Evolutionary conservation across 2,113 vertebrate genomes (phyloP).

Genomic region (Girardinichthys multiradiatus): DNA sequence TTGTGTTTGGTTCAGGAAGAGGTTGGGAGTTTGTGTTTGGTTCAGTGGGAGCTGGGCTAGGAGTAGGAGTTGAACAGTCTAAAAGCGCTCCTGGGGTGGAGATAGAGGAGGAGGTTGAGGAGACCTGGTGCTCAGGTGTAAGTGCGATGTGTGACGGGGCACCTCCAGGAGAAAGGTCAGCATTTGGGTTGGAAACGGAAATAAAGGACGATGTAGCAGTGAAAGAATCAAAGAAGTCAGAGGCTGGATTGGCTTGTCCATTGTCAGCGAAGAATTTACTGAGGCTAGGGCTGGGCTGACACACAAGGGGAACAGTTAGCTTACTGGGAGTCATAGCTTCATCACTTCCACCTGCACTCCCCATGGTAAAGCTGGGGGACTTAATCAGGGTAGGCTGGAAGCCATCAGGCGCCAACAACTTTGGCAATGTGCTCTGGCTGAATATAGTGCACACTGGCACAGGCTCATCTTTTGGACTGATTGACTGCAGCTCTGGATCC

Average conservation of each 20-base stretch:
- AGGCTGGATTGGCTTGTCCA: conserved; percentile 82
- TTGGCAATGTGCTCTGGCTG: conserved; percentile 80
- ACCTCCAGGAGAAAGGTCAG: conserved; percentile 75
- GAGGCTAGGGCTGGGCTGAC: conserved; percentile 96
- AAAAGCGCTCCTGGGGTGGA: conserved; percentile 57
- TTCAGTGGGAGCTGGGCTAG: conserved; percentile 59
- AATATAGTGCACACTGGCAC: conserved; percentile 96
- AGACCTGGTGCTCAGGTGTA: conserved; percentile 78
- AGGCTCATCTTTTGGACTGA: conserved; percentile 69
- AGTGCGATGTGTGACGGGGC: conserved; percentile 56
- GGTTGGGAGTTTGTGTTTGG: conserved; percentile 36
- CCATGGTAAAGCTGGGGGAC: conserved; percentile 90
- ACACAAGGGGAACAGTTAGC: conserved; percentile 81
- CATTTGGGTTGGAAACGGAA: conserved; percentile 94
- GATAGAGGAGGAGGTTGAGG: conserved; percentile 68
- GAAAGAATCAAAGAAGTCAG: conserved; percentile 98
- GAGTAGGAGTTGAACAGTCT: conserved; percentile 63
- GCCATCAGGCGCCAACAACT: conserved; percentile 85
- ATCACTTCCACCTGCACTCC: conserved; percentile 47
- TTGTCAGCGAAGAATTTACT: conserved; percentile 95
- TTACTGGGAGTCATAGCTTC: conserved; percentile 82
- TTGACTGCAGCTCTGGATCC: conserved; percentile 24
- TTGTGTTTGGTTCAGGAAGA: conserved; percentile 37
- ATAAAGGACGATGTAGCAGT: conserved; percentile 90
- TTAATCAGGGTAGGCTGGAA: conserved; percentile 96